phyloP scores from a whole-genome alignment of 2,888 invertebrate genomes.

The Caenorhabditis uteleia region DNA sequence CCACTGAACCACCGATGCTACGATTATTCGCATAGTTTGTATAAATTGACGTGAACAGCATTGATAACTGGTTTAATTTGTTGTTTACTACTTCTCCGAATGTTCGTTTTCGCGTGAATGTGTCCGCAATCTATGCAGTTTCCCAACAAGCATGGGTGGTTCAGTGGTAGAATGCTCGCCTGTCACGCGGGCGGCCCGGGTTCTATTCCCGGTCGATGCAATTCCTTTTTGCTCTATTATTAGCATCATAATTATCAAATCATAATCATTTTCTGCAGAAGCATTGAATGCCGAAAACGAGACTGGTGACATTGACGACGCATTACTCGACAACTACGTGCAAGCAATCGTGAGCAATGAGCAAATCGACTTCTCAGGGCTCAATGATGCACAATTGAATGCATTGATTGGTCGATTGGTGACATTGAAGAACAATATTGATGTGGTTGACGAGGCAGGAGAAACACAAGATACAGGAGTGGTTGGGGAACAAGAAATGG shows the following conservation, averaged over 20 bases:
- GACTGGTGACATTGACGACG: conserved; percentile 20
- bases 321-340: conserved; percentile 40
- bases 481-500: conserved; percentile 52
- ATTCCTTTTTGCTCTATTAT: background rate
- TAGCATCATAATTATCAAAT: background rate
- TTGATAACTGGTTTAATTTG: too few relatives aligned
- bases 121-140: too few relatives aligned
- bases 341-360: conserved; percentile 39
- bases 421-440: conserved; percentile 19
- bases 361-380: conserved; percentile 37
- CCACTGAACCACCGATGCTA: conserved; percentile 67
- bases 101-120: background rate
- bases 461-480: conserved; percentile 1
- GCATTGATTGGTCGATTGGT: conserved; percentile 27
- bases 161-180: too few relatives aligned
- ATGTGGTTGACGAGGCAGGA: background rate
- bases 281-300: conserved; percentile 30
- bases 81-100: too few relatives aligned
- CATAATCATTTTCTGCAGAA: conserved; percentile 11
- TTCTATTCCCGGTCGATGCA: too few relatives aligned
- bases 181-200: too few relatives aligned
- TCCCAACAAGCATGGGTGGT: too few relatives aligned
- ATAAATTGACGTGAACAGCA: conserved; percentile 6
- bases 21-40: too few relatives aligned
- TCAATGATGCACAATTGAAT: conserved; percentile 43